Evolutionary conservation across 2,797 vertebrate genomes (phyloP).

Genomic region (Pipistrellus kuhlii): DNA sequence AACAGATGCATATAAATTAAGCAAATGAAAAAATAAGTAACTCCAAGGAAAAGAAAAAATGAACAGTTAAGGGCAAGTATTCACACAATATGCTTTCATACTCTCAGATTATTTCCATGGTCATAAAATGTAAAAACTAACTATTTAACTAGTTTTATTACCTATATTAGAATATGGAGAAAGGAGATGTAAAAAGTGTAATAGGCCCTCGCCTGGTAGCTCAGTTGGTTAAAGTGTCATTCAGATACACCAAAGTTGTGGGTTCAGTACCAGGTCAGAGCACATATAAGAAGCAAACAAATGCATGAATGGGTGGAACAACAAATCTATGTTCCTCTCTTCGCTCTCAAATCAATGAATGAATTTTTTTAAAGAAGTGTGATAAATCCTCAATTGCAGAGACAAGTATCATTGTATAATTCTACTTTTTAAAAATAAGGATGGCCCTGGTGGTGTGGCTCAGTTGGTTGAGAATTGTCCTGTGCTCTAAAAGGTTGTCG

Average conservation of each 20-base stretch:
- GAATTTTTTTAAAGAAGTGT: neutral
- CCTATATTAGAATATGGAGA: neutral
- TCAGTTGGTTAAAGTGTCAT: neutral
- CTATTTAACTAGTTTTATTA: conserved; percentile 26
- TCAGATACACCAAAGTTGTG: neutral
- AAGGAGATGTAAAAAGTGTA: neutral
- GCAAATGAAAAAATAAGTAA: neutral
- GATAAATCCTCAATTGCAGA: neutral
- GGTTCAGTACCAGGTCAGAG: neutral
- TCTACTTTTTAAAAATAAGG: conserved; percentile 15
- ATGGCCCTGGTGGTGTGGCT: neutral
- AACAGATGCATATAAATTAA: neutral
- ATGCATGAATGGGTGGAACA: neutral
- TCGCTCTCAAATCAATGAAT: neutral
- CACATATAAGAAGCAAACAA: neutral
- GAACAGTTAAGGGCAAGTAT: neutral
- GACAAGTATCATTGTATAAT: neutral
- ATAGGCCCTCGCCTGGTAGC: neutral
- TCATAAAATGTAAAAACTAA: conserved; percentile 9
- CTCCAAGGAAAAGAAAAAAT: neutral
- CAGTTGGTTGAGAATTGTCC: neutral
- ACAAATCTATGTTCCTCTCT: neutral
- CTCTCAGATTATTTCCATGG: neutral
- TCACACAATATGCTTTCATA: neutral
- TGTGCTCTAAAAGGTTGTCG: neutral